Base-by-base conservation (phyloP, 2,888 invertebrate species). In the Thera obeliscata region DNA sequence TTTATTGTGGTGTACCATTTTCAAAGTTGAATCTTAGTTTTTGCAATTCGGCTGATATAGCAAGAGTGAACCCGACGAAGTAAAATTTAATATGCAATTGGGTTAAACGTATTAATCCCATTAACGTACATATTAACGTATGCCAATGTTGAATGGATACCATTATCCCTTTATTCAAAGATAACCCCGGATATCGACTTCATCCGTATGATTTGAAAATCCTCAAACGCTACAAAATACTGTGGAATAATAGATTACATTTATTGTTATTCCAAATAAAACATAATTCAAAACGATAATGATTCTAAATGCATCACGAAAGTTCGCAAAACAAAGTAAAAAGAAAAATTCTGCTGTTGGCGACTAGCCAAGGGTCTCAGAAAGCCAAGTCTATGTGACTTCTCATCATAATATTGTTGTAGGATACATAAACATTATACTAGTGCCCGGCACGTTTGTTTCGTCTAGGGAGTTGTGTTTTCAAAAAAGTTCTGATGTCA, bases 371-470 rank as follows among this genome's bases (percentile, higher is more conserved):
- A 84, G 78, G 74, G 75, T 74, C 74, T 73, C 74, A 75, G 75
- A 75, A 77, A 78, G 75, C 67, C 71, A 70, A 65, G 72, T 73
- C 72, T 76, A 61, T 73, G 74, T 73, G 73, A 72, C 74, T 67
- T 71, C 77, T 73, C 77, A 78, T 79, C 72, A 80, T 78, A 76
- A 82, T 80, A 77, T 79, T 79, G 76, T 77, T 77, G 78, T 78
- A 66, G 63, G 69, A 74, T 76, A 78, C 76, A 76, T 81, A 81
- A 78, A 81, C 77, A 79, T 74, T 64, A 73, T 22, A 22, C 22
- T 22, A 22, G 22, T 22, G 22, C 22, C 22, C 22, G 22, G 22
- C 7, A 58, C 38, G 60, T 71, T 66, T 72, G 68, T 72, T 71
- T 70, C 56, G 73, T 71, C 73, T 71, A 59, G 41, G 33, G 48